Base-by-base conservation (phyloP, 2,797 vertebrate genomes). In the Acanthurus tractus region DNA sequence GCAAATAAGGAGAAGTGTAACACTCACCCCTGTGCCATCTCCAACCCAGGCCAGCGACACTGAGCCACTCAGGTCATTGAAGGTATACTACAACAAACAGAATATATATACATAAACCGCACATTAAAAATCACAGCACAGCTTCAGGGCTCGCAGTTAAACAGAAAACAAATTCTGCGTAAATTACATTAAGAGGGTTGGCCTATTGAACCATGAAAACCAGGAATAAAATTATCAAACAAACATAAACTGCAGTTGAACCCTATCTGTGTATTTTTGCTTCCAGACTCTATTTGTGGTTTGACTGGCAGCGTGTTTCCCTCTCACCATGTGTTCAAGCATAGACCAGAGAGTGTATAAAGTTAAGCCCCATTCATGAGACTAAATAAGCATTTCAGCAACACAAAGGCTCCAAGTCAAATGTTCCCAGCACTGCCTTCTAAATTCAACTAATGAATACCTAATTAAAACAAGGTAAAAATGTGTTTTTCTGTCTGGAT, bases 21-120 rank as follows among this genome's bases (percentile, higher is more conserved):
- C 44, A 96, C 97, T 97, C 90, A 99, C 97, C 94, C 97, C 97
- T 12, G 96, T 96, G 88, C 95, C 96, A 84, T 98, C 97, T 85
- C 97, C 97, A 86, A 98, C 96, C 97, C 97, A 99, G 83, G 97
- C 97, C 78, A 99, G 94, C 0, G 96, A 96, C 70, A 98, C 96
- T 0, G 97, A 97, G 76, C 96, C 96, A 82, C 97, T 96, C 82
- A 97, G 93, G 88, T 98, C 96, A 62, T 95, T 94, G 78, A 99
- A 98, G 48, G 82, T 81, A 46, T 92, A 93, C 97, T 98, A 86
- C 63, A 61, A 15, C 29, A 42, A 49, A 22, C 1, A 58, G 8
- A 1, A 22, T 46, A 59, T 3, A 18, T 9, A 17, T 34, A 9
- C 23, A 1, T 42, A 25, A 29, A 5, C 45, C 22, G 52, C 10